phyloP scores from a whole-genome alignment of 2,797 vertebrate species.

The Xiphophorus birchmanni region DNA sequence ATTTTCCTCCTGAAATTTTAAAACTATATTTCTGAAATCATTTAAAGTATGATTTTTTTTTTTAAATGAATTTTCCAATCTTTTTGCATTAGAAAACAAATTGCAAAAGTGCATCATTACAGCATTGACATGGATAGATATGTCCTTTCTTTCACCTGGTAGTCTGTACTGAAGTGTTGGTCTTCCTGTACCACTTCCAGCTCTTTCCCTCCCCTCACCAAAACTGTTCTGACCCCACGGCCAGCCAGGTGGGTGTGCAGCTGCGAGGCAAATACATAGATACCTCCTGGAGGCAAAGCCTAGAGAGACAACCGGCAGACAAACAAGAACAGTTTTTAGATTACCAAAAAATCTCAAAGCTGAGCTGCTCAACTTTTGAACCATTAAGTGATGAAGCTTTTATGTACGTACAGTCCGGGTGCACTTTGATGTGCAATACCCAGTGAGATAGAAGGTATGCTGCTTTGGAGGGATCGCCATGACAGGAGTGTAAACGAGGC shows the following conservation, averaged over 20 bases:
- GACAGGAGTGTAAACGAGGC: slow-evolving; percentile 92
- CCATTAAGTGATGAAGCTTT: neutral
- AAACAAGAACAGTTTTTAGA: neutral
- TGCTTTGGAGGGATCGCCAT: slow-evolving; percentile 94
- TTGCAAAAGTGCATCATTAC: slow-evolving; percentile 1
- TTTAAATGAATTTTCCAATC: neutral
- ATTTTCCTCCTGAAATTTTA: neutral
- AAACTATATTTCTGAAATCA: neutral
- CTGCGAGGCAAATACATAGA: slow-evolving; percentile 94
- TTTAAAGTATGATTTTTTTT: neutral
- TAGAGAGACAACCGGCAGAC: slow-evolving; percentile 49
- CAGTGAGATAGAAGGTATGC: slow-evolving; percentile 82
- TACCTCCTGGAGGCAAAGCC: slow-evolving; percentile 88
- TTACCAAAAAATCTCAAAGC: neutral
- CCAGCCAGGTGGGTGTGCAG: slow-evolving; percentile 96
- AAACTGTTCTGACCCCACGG: slow-evolving; percentile 84
- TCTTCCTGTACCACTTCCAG: slow-evolving; percentile 88
- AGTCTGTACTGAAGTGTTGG: slow-evolving; percentile 93
- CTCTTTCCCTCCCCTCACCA: slow-evolving; percentile 84
- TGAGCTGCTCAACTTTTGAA: neutral
- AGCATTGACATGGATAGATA: neutral
- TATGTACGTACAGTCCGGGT: slow-evolving; percentile 84
- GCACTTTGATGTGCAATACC: slow-evolving; percentile 93
- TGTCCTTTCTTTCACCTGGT: slow-evolving; percentile 85
- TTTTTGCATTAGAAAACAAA: neutral